Percentiles rank a stretch among this genome's conserved stretches.
These are phyloP conservation scores for Parasteatoda tepidariorum DNA, from an alignment of 1,140 invertebrate genomes.

Conservation along the genomic window DNA sequence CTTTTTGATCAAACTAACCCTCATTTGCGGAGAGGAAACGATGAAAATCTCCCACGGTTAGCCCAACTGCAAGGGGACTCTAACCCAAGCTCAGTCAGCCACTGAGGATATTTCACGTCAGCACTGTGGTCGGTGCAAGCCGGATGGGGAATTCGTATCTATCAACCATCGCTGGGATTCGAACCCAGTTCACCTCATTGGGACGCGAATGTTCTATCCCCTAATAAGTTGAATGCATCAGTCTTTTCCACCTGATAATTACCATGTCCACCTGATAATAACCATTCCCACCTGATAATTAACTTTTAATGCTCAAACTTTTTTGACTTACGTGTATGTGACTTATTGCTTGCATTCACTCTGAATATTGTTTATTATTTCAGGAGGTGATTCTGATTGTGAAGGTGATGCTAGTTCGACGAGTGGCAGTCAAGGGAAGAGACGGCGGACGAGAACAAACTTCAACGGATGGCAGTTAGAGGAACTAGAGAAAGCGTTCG, in stretches of 20 bases:
- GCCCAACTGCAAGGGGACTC: too few species aligned
- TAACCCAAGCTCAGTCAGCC: too few species aligned
- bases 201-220: too few species aligned
- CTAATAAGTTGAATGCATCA: too few species aligned
- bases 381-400: conserved; percentile 50
- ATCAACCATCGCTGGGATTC: too few species aligned
- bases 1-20: too few species aligned
- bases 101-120: too few species aligned
- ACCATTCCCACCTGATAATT: neutral
- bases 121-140: too few species aligned
- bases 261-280: neutral
- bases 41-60: too few species aligned
- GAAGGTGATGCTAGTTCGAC: conserved; percentile 60
- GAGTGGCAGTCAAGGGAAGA: conserved; percentile 68
- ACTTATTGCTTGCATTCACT: neutral
- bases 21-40: too few species aligned
- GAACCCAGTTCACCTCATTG: too few species aligned
- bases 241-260: neutral
- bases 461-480: conserved; percentile 99
- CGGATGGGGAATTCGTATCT: too few species aligned
- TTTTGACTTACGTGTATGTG: neutral
- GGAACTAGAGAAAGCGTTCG: conserved; percentile 96
- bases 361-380: neutral
- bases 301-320: neutral
- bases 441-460: conserved; percentile 94